phyloP scores from a whole-genome alignment of 2,888 invertebrate species.

The Linnaemya tessellans region DNA sequence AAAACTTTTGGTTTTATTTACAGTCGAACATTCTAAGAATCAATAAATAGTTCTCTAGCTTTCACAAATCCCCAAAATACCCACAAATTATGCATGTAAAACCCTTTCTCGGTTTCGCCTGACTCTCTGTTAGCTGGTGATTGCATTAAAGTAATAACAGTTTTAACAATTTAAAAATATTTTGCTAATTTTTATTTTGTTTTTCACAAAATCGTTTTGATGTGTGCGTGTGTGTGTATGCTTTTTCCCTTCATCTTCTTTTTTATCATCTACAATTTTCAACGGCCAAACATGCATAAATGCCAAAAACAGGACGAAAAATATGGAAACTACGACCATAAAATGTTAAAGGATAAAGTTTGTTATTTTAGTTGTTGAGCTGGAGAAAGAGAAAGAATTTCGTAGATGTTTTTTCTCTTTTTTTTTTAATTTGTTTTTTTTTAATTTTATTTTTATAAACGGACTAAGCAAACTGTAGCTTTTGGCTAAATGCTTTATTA shows the following conservation, averaged over 20 bases:
- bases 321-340: conserved; percentile 40
- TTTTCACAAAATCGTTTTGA: conserved; percentile 43
- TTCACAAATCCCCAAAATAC: neutral
- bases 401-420: conserved; percentile 3
- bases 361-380: conserved; percentile 54
- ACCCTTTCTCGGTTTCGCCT: neutral
- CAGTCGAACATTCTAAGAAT: too few relatives aligned
- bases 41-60: too few relatives aligned
- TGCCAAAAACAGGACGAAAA: conserved; percentile 56
- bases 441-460: conserved; percentile 22
- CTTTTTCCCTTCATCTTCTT: neutral
- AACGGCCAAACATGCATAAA: conserved; percentile 64
- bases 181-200: conserved; percentile 67
- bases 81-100: neutral
- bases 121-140: conserved; percentile 45
- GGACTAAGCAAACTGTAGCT: conserved; percentile 63
- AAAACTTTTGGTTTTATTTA: too few relatives aligned
- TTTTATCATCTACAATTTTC: conserved; percentile 43
- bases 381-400: conserved; percentile 34
- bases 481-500: conserved; percentile 69
- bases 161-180: conserved; percentile 72
- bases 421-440: neutral
- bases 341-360: conserved; percentile 69
- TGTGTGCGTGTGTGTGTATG: neutral
- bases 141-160: conserved; percentile 71